These are phyloP conservation scores for Amphiprion clarkii DNA, from an alignment of 2,797 vertebrate species.

Conservation along the genomic window DNA sequence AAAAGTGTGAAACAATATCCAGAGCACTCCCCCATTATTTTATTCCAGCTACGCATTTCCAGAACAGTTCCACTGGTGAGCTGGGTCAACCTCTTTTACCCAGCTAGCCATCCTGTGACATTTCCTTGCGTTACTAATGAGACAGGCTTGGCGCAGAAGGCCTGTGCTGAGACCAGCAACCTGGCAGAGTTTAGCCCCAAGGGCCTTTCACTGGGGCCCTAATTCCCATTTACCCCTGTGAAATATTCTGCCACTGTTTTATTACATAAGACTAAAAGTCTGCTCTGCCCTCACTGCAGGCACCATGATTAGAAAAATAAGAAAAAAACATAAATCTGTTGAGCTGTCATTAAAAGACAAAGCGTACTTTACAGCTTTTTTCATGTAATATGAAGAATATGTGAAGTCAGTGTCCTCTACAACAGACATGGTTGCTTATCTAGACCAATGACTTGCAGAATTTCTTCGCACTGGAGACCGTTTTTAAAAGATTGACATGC, in stretches of 20 bases:
- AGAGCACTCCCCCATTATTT: constrained; percentile 29
- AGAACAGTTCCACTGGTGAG: constrained; percentile 53
- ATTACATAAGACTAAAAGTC: constrained; percentile 67
- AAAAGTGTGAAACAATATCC: constrained; percentile 31
- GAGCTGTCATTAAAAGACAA: constrained; percentile 9
- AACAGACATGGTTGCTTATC: background rate
- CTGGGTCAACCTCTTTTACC: constrained; percentile 70
- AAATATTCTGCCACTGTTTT: constrained; percentile 71
- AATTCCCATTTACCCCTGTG: constrained; percentile 66
- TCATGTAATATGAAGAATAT: background rate
- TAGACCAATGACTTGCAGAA: background rate
- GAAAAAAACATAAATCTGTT: constrained; percentile 23
- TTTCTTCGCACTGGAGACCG: no score
- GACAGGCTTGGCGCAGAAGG: constrained; percentile 68
- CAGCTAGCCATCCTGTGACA: constrained; percentile 65
- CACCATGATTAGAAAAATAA: constrained; percentile 30
- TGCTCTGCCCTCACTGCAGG: constrained; percentile 21
- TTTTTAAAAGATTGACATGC: background rate
- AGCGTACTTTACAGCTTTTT: background rate
- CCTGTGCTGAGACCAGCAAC: constrained; percentile 73
- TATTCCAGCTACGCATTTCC: constrained; percentile 35
- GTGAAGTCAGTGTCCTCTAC: constrained; percentile 15
- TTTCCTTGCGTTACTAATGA: constrained; percentile 80
- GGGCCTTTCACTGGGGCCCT: constrained; percentile 59
- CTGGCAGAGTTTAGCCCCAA: constrained; percentile 73